phyloP scores from a whole-genome alignment of 2,113 vertebrate genomes.

The Ceyx margarethae region DNA sequence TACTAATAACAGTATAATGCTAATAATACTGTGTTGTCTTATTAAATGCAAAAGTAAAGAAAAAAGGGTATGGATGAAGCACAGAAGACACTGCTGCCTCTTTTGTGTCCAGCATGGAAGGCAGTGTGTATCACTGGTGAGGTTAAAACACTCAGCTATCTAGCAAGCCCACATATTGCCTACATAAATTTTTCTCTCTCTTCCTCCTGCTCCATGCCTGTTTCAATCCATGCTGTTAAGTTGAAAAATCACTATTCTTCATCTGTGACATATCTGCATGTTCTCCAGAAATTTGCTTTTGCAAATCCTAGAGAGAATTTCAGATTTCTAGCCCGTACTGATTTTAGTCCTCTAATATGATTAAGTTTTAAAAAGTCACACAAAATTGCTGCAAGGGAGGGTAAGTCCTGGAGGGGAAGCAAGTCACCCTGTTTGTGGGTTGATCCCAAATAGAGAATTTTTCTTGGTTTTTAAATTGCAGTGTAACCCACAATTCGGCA shows the following conservation, averaged over 20 bases:
- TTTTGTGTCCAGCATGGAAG: not conserved
- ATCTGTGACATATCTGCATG: not conserved
- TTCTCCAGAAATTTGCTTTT: constrained; percentile 12
- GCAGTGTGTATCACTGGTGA: not conserved
- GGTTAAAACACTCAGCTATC: not conserved
- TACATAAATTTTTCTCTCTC: not conserved
- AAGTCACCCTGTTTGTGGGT: not conserved
- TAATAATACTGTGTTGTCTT: not conserved
- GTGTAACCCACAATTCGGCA: not conserved
- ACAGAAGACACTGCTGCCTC: not conserved
- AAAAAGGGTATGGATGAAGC: not conserved
- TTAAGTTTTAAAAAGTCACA: constrained; percentile 5
- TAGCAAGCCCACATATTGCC: not conserved
- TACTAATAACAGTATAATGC: not conserved
- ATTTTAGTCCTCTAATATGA: not conserved
- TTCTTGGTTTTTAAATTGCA: not conserved
- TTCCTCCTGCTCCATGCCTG: not conserved
- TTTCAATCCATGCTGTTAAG: not conserved
- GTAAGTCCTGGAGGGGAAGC: not conserved
- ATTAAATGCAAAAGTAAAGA: not conserved
- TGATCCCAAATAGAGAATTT: not conserved
- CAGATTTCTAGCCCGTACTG: not conserved
- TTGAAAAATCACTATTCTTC: not conserved
- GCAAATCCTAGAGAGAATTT: not conserved
- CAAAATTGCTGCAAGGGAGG: not conserved